Conservation (phyloP, 2,888 invertebrate species). For the Hylaea fasciaria region DNA sequence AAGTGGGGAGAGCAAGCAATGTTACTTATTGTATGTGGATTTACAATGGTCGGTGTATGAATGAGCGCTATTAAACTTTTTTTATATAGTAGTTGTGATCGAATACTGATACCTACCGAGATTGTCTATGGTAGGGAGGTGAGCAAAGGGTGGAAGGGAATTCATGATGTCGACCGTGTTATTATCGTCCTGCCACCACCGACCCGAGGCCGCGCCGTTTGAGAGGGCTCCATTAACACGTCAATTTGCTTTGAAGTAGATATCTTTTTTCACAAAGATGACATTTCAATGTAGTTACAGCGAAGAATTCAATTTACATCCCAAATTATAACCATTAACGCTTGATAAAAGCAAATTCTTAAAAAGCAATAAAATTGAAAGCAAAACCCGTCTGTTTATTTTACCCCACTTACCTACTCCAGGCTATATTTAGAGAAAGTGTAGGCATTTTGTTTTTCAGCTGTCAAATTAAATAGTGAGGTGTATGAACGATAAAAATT, state of each 20-base stretch:
- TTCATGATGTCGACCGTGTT: conserved; percentile 35
- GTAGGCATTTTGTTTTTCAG: conserved; percentile 1
- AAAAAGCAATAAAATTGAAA: conserved; percentile 5
- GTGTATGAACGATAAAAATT: conserved; percentile 8
- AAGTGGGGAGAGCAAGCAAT: conserved; percentile 62
- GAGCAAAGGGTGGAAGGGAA: conserved; percentile 41
- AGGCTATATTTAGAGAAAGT: neutral
- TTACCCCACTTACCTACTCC: neutral
- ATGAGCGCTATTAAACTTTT: conserved; percentile 52
- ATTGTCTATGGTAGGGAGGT: conserved; percentile 47
- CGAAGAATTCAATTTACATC: conserved; percentile 26
- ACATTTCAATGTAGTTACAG: conserved; percentile 28
- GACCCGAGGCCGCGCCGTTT: conserved; percentile 24
- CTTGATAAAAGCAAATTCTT: conserved; percentile 12
- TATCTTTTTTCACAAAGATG: conserved; percentile 27
- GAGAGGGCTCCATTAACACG: conserved; percentile 30
- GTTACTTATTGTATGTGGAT: conserved; percentile 60
- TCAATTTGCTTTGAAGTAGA: conserved; percentile 32
- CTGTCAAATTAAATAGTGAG: conserved; percentile 4
- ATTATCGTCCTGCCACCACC: conserved; percentile 23
- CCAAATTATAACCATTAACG: conserved; percentile 13
- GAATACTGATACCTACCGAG: conserved; percentile 41
- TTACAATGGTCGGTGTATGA: conserved; percentile 55
- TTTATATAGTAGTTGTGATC: conserved; percentile 43
- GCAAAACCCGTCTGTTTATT: neutral